Percentiles rank a stretch among this genome's conserved stretches.
Evolutionary conservation across 53 echinoderm and acorn worm genomes (phyloP).

Genomic region (Actinopyga echinites): DNA sequence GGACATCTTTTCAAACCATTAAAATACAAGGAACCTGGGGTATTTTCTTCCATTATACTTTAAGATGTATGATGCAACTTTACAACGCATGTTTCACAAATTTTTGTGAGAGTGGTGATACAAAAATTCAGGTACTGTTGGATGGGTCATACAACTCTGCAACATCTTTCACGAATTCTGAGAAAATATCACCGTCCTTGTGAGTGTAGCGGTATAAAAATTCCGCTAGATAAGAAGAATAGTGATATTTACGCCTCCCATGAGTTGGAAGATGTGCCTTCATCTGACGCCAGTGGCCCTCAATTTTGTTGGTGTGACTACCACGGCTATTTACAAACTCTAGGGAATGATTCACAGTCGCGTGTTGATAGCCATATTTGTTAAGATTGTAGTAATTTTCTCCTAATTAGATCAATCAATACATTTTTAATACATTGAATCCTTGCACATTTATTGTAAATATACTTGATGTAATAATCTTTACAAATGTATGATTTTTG

Average conservation of each 20-base stretch:
- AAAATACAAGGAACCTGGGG: too few species aligned
- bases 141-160: background rate
- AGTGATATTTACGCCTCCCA: constrained; percentile 36
- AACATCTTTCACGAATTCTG: constrained; percentile 20
- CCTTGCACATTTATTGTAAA: too few species aligned
- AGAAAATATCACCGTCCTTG: constrained; percentile 18
- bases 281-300: constrained; percentile 52
- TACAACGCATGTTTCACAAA: too few species aligned
- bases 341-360: constrained; percentile 56
- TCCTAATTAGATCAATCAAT: too few species aligned
- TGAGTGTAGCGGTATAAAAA: constrained; percentile 55
- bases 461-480: too few species aligned
- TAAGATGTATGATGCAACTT: too few species aligned
- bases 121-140: too few species aligned
- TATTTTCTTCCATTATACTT: too few species aligned
- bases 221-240: constrained; percentile 46
- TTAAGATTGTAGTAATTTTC: constrained; percentile 29
- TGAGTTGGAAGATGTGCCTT: constrained; percentile 31
- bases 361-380: constrained; percentile 47
- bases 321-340: constrained; percentile 34
- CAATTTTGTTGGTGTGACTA: constrained; percentile 41
- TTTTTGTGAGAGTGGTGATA: too few species aligned
- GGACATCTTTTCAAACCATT: too few species aligned
- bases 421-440: too few species aligned
- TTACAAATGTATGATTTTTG: too few species aligned